Percentiles rank a stretch among this genome's conserved stretches.
Conservation (phyloP, 2,888 invertebrate genomes). For the Philopedon plagiatum region DNA sequence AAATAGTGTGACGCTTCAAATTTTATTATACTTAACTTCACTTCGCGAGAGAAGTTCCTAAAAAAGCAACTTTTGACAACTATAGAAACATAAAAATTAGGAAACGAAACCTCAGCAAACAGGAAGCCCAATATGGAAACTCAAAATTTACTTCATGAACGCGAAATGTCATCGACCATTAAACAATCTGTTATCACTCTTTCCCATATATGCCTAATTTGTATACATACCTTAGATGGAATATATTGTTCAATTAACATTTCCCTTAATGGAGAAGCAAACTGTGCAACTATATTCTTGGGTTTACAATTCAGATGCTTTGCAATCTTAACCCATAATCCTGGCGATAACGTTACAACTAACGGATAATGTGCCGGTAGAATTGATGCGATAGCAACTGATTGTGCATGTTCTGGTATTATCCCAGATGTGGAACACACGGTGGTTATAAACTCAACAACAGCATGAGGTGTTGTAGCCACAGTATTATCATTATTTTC, state of each 20-base stretch:
- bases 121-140: too few species aligned
- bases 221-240: conserved; percentile 58
- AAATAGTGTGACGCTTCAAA: too few species aligned
- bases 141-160: too few species aligned
- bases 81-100: too few species aligned
- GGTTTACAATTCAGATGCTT: conserved; percentile 74
- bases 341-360: conserved; percentile 72
- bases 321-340: conserved; percentile 80
- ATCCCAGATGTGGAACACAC: conserved; percentile 67
- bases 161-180: too few species aligned
- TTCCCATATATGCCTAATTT: too few species aligned
- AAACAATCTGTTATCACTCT: too few species aligned
- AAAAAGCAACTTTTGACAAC: too few species aligned
- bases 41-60: too few species aligned
- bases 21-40: too few species aligned
- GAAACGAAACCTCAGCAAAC: too few species aligned
- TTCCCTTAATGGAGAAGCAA: conserved; percentile 74
- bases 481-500: conserved; percentile 69
- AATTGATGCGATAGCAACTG: conserved; percentile 77
- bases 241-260: conserved; percentile 74
- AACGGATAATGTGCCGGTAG: conserved; percentile 84
- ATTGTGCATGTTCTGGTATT: conserved; percentile 71
- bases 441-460: conserved; percentile 67
- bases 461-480: conserved; percentile 68
- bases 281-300: conserved; percentile 73